phyloP scores from a whole-genome alignment of 2,797 vertebrate species.

The Sebastes oblongus region DNA sequence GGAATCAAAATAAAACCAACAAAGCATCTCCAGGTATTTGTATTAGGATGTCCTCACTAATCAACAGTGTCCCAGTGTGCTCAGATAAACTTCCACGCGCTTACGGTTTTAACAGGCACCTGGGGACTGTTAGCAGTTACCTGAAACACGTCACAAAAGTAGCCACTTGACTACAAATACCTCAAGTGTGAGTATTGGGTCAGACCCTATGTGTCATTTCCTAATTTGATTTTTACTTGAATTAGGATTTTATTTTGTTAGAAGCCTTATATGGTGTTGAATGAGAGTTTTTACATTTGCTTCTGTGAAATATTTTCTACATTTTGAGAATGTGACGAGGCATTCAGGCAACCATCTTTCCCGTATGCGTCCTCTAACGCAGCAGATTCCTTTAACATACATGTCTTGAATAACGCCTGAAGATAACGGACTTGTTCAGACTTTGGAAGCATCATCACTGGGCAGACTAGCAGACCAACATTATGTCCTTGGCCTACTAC shows the following conservation, averaged over 20 bases:
- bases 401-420: neutral
- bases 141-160: neutral
- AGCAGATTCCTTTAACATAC: neutral
- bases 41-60: neutral
- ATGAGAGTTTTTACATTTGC: neutral
- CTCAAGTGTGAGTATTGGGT: too few species aligned
- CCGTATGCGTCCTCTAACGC: neutral
- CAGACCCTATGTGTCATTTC: too few species aligned
- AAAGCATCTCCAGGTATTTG: too few species aligned
- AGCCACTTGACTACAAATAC: neutral
- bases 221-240: too few species aligned
- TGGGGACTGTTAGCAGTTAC: neutral
- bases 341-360: neutral
- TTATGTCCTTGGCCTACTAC: constrained; percentile 22
- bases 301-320: neutral
- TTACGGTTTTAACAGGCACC: too few species aligned
- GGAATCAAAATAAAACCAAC: too few species aligned
- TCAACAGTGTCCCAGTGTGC: neutral
- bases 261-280: neutral
- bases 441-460: neutral
- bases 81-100: too few species aligned
- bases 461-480: neutral
- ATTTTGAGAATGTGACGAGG: neutral
- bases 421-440: constrained; percentile 1
- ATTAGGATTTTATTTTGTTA: too few species aligned